A percentile compares a stretch with the other conserved stretches of the same genome.
Evolutionary conservation across 2,888 invertebrate genomes (phyloP).

Genomic region (Bembecia ichneumoniformis): DNA sequence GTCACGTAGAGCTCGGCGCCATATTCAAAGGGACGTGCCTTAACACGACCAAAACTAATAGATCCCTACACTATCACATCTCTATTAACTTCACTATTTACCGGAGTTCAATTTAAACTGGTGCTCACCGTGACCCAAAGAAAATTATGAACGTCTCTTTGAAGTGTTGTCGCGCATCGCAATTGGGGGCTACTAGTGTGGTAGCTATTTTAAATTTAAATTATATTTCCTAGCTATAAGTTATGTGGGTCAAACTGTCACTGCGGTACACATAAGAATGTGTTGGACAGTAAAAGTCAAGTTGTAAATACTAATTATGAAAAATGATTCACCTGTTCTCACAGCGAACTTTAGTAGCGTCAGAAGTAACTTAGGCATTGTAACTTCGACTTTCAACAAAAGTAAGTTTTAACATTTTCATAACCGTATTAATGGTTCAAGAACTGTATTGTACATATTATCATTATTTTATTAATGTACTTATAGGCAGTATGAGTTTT

Average conservation of each 20-base stretch:
- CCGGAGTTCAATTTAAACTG: slow-evolving; percentile 31
- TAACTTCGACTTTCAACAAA: too few relatives aligned
- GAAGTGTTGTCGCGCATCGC: slow-evolving; percentile 32
- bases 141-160: slow-evolving; percentile 52
- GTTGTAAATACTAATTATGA: neutral
- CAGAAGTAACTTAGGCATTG: too few relatives aligned
- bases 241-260: slow-evolving; percentile 26
- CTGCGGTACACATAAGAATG: slow-evolving; percentile 26
- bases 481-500: too few relatives aligned
- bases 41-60: slow-evolving; percentile 36
- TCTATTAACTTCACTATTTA: slow-evolving; percentile 17
- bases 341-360: too few relatives aligned
- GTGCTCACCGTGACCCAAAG: slow-evolving; percentile 56
- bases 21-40: slow-evolving; percentile 59
- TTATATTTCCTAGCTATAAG: slow-evolving; percentile 16
- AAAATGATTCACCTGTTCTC: neutral
- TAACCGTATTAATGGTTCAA: too few relatives aligned
- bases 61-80: slow-evolving; percentile 29
- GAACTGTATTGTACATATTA: too few relatives aligned
- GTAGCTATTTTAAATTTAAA: neutral
- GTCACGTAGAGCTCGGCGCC: slow-evolving; percentile 60
- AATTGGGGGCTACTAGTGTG: slow-evolving; percentile 35
- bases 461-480: too few relatives aligned
- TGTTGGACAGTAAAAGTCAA: slow-evolving; percentile 3
- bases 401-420: too few relatives aligned